These are phyloP conservation scores for Dermatemys mawii DNA, from an alignment of 2,113 vertebrate genomes.

Conservation along the genomic window DNA sequence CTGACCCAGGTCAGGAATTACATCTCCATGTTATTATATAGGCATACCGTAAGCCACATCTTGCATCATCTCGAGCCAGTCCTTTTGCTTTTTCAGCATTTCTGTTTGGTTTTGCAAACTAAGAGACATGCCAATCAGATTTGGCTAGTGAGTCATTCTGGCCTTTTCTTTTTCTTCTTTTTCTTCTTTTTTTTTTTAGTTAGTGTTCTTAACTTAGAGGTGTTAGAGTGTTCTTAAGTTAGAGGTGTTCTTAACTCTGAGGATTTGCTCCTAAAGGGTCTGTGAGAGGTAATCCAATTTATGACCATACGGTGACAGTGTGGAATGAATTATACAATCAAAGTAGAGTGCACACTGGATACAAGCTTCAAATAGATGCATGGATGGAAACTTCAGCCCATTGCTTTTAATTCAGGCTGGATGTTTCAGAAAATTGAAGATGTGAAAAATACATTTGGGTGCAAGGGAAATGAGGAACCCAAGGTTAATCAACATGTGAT, in stretches of 20 bases:
- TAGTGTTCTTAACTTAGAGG: too few relatives aligned
- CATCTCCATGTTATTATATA: not conserved
- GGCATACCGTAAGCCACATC: not conserved
- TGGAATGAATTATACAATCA: not conserved
- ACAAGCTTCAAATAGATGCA: not conserved
- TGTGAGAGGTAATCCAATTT: fast-evolving
- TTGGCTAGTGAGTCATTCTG: fast-evolving
- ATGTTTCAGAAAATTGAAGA: not conserved
- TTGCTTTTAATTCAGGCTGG: not conserved
- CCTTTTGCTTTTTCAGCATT: not conserved
- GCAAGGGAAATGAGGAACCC: not conserved
- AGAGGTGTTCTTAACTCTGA: not conserved
- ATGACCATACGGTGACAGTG: not conserved
- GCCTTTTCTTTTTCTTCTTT: not conserved
- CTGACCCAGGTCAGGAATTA: not conserved
- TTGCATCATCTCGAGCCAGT: not conserved
- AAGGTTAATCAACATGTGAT: not conserved
- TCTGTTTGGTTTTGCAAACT: not conserved
- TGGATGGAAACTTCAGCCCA: not conserved
- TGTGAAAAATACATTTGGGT: not conserved
- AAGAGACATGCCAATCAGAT: not conserved
- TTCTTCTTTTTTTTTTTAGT: too few relatives aligned
- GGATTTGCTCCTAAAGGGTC: not conserved
- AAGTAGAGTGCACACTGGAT: not conserved
- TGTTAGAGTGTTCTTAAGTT: too few relatives aligned